Evolutionary conservation across 2,888 invertebrate species (phyloP).

Genomic region (Drosophila anomelani): DNA sequence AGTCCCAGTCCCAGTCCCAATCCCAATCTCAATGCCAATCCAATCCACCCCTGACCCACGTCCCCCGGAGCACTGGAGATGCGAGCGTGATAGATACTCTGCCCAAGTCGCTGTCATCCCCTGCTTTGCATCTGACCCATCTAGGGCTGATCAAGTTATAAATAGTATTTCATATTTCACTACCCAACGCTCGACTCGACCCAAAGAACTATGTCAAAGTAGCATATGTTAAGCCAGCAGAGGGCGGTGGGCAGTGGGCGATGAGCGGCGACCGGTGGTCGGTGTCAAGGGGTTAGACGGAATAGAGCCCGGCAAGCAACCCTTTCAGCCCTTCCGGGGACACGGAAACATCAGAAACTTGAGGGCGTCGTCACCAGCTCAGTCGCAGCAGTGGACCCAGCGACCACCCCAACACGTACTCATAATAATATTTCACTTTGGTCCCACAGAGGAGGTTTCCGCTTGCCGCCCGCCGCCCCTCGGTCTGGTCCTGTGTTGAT

Average conservation of each 20-base stretch:
- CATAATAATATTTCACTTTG: constrained; percentile 75
- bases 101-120: constrained; percentile 30
- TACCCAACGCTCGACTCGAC: constrained; percentile 21
- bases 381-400: constrained; percentile 7
- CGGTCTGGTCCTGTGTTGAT: constrained; percentile 64
- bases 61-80: constrained; percentile 17
- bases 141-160: constrained; percentile 65
- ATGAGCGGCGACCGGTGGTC: background rate
- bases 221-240: constrained; percentile 66
- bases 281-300: constrained; percentile 10
- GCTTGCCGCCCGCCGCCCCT: constrained; percentile 11
- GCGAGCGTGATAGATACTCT: constrained; percentile 32
- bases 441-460: constrained; percentile 37
- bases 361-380: constrained; percentile 46
- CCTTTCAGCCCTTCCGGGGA: constrained; percentile 53
- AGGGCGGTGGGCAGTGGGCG: constrained; percentile 10
- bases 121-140: constrained; percentile 45
- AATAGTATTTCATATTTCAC: constrained; percentile 70
- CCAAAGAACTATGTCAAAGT: constrained; percentile 64
- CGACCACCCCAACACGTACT: constrained; percentile 60
- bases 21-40: constrained; percentile 2
- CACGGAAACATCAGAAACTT: constrained; percentile 39
- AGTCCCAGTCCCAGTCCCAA: constrained; percentile 12
- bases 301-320: constrained; percentile 48
- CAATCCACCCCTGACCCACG: constrained; percentile 17